Evolutionary conservation across 92 coral and sea anemone genomes (phyloP), one percentile per base, ranked within the genome.

Genomic region (Bergia sp.): DNA sequence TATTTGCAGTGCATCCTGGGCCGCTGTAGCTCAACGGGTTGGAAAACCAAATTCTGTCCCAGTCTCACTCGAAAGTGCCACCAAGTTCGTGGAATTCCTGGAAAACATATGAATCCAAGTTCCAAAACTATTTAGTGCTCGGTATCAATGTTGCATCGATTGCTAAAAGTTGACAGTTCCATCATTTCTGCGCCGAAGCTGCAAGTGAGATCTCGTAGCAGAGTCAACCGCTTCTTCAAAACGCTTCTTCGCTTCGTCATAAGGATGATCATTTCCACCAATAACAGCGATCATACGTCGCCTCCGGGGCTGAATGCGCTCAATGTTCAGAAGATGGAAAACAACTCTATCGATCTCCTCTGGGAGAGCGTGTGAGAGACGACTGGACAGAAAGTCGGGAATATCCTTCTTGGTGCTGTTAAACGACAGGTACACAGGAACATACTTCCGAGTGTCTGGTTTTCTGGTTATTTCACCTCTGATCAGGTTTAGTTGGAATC

Each of bases 181-280:
- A 6, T 61, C 53, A 66, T n/a, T 64, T 9, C 36, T 82, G 47
- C 38, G 15, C 76, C 21, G 9, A 44, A 41, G 13, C 49, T 82
- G 7, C 13, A 69, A n/a, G 86, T 82, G 86, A 66, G 65, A 23
- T 43, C 41, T 41, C 16, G 86, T 36, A 12, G 86, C 86, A 9
- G 76, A 23, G 9, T 65, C 47, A 12, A 95, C 87, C 0, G 98
- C 98, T 38, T 79, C 86, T 29, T 89, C 82, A 49, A 95, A 80
- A 61, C 94, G 92, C 47, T 86, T 82, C 87, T 95, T 95, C 65
- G 85, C 91, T 64, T 86, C 88, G 72, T 93, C 94, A 75, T 87
- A 95, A 8, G 97, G 97, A 43, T 92, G 97, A 55, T 88, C 94
- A 53, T 91, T 85, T 5, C 94, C 98, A 10, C 95, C 98, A 88